Conservation (phyloP, 2,888 invertebrate genomes). For the Sesamia inferens region DNA sequence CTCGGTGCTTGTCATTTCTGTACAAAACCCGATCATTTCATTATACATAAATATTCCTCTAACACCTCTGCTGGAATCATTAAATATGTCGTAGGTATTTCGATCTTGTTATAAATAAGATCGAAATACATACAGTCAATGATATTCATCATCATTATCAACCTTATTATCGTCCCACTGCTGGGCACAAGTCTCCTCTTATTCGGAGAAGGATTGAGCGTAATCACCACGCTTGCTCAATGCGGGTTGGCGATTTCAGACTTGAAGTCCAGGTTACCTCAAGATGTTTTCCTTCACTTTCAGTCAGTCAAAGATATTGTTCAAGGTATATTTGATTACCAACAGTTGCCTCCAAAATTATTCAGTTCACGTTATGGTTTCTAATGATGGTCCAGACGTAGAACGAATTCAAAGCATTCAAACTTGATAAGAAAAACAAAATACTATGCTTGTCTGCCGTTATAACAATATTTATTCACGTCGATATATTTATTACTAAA, state of each 20-base stretch:
- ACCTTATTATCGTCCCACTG: no score
- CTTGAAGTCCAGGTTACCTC: no score
- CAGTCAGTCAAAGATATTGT: not conserved
- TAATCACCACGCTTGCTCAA: no score
- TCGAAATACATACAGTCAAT: no score
- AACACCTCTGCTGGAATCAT: not conserved
- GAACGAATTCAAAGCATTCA: conserved; percentile 34
- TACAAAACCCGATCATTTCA: not conserved
- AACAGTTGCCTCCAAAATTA: conserved; percentile 26
- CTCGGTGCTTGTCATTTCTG: not conserved
- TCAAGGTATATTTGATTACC: not conserved
- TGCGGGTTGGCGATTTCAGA: no score
- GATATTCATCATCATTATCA: no score
- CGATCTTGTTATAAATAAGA: not conserved
- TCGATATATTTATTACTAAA: conserved; percentile 23
- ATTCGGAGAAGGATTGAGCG: no score
- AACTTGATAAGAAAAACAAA: conserved; percentile 9
- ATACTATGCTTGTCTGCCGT: not conserved
- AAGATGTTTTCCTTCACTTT: no score
- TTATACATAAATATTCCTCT: not conserved
- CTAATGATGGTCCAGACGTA: conserved; percentile 24
- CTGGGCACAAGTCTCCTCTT: no score
- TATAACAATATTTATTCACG: conserved; percentile 27
- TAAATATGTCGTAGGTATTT: no score
- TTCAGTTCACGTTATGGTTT: conserved; percentile 12